A percentile compares a stretch with the other conserved stretches of the same genome.
Evolutionary conservation across 2,113 vertebrate genomes (phyloP).

Genomic region (Proteles cristata): DNA sequence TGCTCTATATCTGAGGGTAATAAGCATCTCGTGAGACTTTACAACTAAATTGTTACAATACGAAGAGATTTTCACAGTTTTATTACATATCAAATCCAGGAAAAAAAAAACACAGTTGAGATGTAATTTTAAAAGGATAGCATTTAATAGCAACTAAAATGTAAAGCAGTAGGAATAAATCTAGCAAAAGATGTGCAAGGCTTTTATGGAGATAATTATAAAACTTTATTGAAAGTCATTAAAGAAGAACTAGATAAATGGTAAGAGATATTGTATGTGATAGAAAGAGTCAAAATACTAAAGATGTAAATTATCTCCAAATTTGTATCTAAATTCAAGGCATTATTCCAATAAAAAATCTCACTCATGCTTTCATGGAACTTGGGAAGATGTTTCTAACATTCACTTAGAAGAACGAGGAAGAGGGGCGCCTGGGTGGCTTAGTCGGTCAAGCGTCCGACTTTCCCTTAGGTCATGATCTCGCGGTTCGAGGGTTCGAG

Average conservation of each 20-base stretch:
- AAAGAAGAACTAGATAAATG: slow-evolving; percentile 32
- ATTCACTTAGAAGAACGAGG: neutral
- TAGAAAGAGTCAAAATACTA: slow-evolving; percentile 23
- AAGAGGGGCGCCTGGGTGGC: too few relatives aligned
- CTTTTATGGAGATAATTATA: slow-evolving; percentile 50
- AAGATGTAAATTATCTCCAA: neutral
- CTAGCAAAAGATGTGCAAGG: neutral
- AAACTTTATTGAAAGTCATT: slow-evolving; percentile 35
- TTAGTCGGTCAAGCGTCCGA: too few relatives aligned
- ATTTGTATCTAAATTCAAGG: slow-evolving; percentile 8
- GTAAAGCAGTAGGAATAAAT: slow-evolving; percentile 17
- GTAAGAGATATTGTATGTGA: neutral
- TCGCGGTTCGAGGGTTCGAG: too few relatives aligned
- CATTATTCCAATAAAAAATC: slow-evolving; percentile 46
- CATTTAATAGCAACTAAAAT: slow-evolving; percentile 17
- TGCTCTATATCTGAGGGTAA: neutral
- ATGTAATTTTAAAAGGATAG: slow-evolving; percentile 25
- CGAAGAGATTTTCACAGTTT: neutral
- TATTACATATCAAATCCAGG: neutral
- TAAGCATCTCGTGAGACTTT: neutral
- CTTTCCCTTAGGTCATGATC: too few relatives aligned
- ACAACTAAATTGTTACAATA: slow-evolving; percentile 19
- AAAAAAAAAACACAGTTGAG: neutral
- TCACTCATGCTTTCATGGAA: neutral
- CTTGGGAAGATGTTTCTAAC: neutral